phyloP scores from a whole-genome alignment of 2,113 vertebrate genomes.

The Microtus richardsoni region DNA sequence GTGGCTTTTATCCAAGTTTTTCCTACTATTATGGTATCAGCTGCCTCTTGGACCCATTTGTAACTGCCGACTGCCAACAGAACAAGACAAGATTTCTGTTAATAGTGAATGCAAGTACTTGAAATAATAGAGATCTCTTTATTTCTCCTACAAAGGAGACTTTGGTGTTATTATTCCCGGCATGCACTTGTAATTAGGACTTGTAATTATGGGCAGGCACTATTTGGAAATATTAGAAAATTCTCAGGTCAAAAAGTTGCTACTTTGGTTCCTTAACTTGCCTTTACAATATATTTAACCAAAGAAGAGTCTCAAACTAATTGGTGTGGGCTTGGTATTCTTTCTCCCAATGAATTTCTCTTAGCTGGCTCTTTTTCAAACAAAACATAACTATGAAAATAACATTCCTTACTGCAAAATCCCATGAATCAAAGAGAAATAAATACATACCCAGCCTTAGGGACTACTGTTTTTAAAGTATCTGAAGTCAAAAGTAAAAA shows the following conservation, averaged over 20 bases:
- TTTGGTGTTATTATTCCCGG: neutral
- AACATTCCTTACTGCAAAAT: conserved; percentile 41
- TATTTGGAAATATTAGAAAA: conserved; percentile 23
- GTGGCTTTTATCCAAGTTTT: conserved; percentile 67
- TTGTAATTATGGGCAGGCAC: neutral
- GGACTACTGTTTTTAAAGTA: neutral
- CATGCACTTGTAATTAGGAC: neutral
- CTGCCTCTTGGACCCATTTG: conserved; percentile 66
- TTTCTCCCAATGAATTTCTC: conserved; percentile 43
- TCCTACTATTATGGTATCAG: conserved; percentile 71
- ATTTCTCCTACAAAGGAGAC: conserved; percentile 42
- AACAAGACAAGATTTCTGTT: conserved; percentile 62
- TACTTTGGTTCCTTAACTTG: conserved; percentile 7
- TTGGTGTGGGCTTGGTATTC: neutral
- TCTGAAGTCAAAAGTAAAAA: neutral
- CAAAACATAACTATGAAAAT: neutral
- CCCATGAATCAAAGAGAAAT: neutral
- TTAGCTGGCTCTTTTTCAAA: conserved; percentile 17
- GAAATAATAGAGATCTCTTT: conserved; percentile 23
- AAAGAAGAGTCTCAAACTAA: conserved; percentile 43
- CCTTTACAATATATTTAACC: conserved; percentile 14
- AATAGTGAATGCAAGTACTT: neutral
- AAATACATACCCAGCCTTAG: neutral
- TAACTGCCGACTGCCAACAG: conserved; percentile 61
- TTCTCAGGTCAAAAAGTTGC: neutral